A percentile compares a stretch with the other conserved stretches of the same genome.
These are phyloP conservation scores for Maccullochella peelii DNA, from an alignment of 2,113 vertebrate genomes.

Conservation along the genomic window DNA sequence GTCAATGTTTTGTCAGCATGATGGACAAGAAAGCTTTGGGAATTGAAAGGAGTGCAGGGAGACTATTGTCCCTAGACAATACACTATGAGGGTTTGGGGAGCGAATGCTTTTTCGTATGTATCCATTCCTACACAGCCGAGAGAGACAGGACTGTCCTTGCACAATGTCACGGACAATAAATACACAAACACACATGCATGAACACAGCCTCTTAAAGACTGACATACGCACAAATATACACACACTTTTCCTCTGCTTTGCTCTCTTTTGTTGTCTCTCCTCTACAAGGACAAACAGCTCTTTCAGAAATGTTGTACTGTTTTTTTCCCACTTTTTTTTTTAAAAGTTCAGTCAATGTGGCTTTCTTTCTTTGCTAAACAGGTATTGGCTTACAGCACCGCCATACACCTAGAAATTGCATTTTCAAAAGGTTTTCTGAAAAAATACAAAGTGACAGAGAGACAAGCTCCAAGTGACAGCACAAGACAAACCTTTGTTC, in stretches of 20 bases:
- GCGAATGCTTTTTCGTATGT: slow-evolving; percentile 42
- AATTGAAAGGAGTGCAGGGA: slow-evolving; percentile 56
- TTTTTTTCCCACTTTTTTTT: not conserved
- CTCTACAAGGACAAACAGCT: slow-evolving; percentile 60
- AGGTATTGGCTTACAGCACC: slow-evolving; percentile 16
- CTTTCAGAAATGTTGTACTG: slow-evolving; percentile 39
- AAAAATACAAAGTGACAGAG: slow-evolving; percentile 41
- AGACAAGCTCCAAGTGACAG: slow-evolving; percentile 25
- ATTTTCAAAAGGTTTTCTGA: slow-evolving; percentile 42
- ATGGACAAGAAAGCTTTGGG: slow-evolving; percentile 55
- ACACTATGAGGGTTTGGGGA: slow-evolving; percentile 46
- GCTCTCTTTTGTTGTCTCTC: slow-evolving; percentile 31
- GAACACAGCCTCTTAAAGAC: slow-evolving; percentile 4
- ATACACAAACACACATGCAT: slow-evolving; percentile 25
- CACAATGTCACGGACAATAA: slow-evolving; percentile 59
- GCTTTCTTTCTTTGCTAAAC: slow-evolving; percentile 3
- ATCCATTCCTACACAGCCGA: slow-evolving; percentile 25
- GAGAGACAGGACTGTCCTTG: slow-evolving; percentile 61
- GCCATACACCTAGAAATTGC: slow-evolving; percentile 5
- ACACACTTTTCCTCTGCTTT: slow-evolving; percentile 25
- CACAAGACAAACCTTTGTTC: slow-evolving; percentile 10
- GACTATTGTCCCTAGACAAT: slow-evolving; percentile 61
- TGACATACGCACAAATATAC: slow-evolving; percentile 12
- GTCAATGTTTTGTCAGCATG: slow-evolving; percentile 46
- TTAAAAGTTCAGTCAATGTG: slow-evolving; percentile 28